phyloP scores from a whole-genome alignment of 2,888 invertebrate genomes.

The Diarsia rubi region DNA sequence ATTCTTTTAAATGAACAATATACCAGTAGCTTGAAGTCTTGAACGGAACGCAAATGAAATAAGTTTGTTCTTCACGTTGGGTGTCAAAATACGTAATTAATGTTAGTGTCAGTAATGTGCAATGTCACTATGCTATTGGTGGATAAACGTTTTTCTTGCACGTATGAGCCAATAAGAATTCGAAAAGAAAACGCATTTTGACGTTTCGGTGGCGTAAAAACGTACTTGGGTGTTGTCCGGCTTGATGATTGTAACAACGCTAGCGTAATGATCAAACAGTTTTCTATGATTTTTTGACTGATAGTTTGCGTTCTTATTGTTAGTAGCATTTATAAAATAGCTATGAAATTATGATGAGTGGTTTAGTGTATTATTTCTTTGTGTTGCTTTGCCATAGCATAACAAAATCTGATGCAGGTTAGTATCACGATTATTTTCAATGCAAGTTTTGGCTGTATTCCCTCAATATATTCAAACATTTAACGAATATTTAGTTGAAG shows the following conservation, averaged over 20 bases:
- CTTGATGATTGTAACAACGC: conserved; percentile 82
- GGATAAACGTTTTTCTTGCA: fast-evolving
- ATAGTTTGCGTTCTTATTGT: conserved; percentile 63
- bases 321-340: conserved; percentile 66
- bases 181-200: fast-evolving
- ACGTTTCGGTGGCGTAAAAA: conserved; percentile 57
- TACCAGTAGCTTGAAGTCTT: neutral
- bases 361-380: conserved; percentile 84
- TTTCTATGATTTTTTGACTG: conserved; percentile 80
- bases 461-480: conserved; percentile 18
- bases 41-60: neutral
- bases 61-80: conserved; percentile 21
- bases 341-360: conserved; percentile 89
- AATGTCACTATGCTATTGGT: conserved; percentile 48
- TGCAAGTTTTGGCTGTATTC: conserved; percentile 24
- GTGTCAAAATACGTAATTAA: too few species aligned
- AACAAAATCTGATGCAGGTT: conserved; percentile 84
- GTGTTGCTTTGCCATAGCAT: conserved; percentile 85
- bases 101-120: too few species aligned
- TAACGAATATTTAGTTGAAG: conserved; percentile 14
- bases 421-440: conserved; percentile 71
- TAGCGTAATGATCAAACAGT: conserved; percentile 88
- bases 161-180: conserved; percentile 34
- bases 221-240: conserved; percentile 87
- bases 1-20: neutral